Percentiles rank a stretch among this genome's conserved stretches.
phyloP scores from a whole-genome alignment of 2,797 vertebrate genomes.

The Peromyscus aztecus region DNA sequence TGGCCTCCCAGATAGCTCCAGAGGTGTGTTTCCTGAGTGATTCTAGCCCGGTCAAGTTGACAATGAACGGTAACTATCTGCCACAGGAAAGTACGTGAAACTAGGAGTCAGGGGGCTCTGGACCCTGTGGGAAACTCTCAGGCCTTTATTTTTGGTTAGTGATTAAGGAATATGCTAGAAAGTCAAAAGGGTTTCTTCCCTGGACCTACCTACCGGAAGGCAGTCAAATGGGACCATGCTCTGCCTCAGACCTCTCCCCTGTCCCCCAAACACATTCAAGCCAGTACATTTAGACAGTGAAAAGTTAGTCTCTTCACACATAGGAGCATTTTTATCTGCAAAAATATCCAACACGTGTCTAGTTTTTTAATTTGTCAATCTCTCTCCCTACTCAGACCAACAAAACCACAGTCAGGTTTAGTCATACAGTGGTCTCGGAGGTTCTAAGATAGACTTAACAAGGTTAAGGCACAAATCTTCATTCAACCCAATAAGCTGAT shows the following conservation, averaged over 20 bases:
- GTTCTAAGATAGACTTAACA: not conserved
- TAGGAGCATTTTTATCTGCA: slow-evolving; percentile 9
- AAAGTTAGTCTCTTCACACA: not conserved
- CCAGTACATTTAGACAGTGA: not conserved
- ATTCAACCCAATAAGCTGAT: not conserved
- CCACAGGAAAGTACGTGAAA: not conserved
- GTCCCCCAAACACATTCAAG: not conserved
- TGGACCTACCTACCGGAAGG: not conserved
- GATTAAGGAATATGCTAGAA: not conserved
- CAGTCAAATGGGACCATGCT: not conserved
- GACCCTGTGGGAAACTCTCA: not conserved
- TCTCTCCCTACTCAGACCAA: not conserved
- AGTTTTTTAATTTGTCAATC: slow-evolving; percentile 40
- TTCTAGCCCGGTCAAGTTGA: not conserved
- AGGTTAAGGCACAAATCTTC: not conserved
- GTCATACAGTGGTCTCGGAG: not conserved
- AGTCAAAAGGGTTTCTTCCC: not conserved
- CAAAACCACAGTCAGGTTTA: slow-evolving; percentile 51
- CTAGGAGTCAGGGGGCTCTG: not conserved
- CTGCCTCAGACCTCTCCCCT: not conserved
- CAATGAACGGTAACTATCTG: not conserved
- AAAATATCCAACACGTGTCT: not conserved
- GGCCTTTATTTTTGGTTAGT: not conserved
- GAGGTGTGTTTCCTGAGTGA: not conserved
- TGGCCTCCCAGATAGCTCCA: not conserved